Conservation (phyloP, 2,888 invertebrate genomes). For the Tillus elongatus region DNA sequence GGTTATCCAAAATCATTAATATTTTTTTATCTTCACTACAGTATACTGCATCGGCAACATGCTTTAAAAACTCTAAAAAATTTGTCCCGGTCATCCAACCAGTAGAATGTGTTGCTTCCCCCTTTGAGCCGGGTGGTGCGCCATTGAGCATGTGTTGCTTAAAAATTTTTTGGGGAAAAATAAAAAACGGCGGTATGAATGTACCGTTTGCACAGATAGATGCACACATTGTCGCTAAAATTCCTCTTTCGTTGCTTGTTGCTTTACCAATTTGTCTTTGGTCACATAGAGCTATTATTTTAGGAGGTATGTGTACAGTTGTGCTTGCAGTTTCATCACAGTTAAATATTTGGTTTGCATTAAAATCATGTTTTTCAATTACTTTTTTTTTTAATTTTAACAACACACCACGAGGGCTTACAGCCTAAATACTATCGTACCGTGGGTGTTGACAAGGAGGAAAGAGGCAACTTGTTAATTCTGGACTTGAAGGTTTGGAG, state of each 20-base stretch:
- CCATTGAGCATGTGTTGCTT: conserved; percentile 26
- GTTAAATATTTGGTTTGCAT: conserved; percentile 21
- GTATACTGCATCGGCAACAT: conserved; percentile 20
- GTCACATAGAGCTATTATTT: conserved; percentile 10
- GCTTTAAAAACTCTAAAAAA: conserved; percentile 14
- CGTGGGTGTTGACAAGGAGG: too few relatives aligned
- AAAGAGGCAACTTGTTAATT: too few relatives aligned
- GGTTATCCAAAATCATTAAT: conserved; percentile 22
- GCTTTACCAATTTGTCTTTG: conserved; percentile 15
- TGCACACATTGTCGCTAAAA: conserved; percentile 13
- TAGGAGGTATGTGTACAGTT: conserved; percentile 6
- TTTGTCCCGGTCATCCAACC: conserved; percentile 25
- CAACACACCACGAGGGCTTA: too few relatives aligned
- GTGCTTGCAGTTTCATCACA: conserved; percentile 22
- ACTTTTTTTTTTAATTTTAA: conserved; percentile 21
- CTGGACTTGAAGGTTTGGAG: too few relatives aligned
- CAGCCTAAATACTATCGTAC: too few relatives aligned
- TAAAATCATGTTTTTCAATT: conserved; percentile 16
- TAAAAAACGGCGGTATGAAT: conserved; percentile 28
- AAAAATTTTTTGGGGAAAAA: conserved; percentile 28
- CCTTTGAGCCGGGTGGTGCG: conserved; percentile 29
- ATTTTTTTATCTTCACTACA: conserved; percentile 17
- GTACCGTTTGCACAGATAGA: conserved; percentile 27
- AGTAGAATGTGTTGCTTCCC: conserved; percentile 24
- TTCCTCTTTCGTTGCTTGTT: conserved; percentile 15